phyloP scores from a whole-genome alignment of 1,140 invertebrate species.

The Calliopsis andreniformis region DNA sequence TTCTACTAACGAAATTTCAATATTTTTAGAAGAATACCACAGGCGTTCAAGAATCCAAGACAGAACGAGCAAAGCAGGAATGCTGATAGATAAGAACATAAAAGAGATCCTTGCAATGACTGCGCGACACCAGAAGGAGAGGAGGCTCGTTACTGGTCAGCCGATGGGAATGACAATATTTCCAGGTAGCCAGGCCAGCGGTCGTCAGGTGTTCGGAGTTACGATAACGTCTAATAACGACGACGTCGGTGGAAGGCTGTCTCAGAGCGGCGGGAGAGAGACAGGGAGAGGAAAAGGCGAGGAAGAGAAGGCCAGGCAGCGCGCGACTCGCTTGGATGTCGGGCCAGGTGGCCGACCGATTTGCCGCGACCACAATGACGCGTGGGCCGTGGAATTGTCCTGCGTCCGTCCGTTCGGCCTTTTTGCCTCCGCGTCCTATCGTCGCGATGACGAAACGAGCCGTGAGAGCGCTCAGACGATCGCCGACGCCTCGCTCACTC shows the following conservation, averaged over 20 bases:
- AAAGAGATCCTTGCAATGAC: conserved; percentile 29
- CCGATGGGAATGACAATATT: conserved; percentile 51
- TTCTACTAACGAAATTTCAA: no score
- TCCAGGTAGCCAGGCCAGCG: conserved; percentile 52
- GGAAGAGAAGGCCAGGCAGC: conserved; percentile 57
- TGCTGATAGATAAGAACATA: not conserved
- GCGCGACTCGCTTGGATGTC: conserved; percentile 34
- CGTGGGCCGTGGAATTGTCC: conserved; percentile 69
- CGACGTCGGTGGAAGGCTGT: conserved; percentile 21
- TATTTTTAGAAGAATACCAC: no score
- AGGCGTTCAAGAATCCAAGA: not conserved
- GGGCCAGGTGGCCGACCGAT: conserved; percentile 75
- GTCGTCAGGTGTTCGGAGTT: conserved; percentile 43
- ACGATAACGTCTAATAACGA: conserved; percentile 52
- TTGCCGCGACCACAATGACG: conserved; percentile 73
- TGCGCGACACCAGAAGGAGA: not conserved
- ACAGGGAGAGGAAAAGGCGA: conserved; percentile 29
- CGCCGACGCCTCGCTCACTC: not conserved
- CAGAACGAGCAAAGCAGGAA: no score
- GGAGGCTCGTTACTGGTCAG: conserved; percentile 15
- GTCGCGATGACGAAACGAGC: conserved; percentile 55
- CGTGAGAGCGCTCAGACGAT: conserved; percentile 36
- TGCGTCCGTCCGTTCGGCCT: conserved; percentile 52
- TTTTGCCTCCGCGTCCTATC: conserved; percentile 30
- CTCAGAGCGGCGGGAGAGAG: conserved; percentile 28